Conservation (phyloP, 2,888 invertebrate genomes). For the Leistus spinibarbis region DNA sequence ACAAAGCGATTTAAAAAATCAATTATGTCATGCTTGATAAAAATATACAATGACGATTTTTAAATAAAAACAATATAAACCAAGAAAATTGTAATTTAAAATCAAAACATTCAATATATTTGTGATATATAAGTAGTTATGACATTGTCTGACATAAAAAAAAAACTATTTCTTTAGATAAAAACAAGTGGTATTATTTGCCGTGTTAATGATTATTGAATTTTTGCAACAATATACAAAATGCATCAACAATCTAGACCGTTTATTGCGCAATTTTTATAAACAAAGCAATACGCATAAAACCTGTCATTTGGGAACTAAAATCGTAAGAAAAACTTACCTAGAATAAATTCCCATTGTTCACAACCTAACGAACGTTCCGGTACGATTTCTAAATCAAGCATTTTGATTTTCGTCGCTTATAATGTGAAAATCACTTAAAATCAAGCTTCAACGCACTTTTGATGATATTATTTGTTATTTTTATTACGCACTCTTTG, state of each 20-base stretch:
- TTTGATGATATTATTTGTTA: constrained; percentile 29
- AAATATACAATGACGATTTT: neutral
- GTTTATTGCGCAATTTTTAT: constrained; percentile 37
- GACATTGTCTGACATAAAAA: constrained; percentile 37
- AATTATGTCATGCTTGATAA: neutral
- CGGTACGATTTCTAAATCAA: constrained; percentile 95
- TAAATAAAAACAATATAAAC: neutral
- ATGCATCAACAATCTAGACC: constrained; percentile 6
- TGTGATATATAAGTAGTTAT: constrained; percentile 21
- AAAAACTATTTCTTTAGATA: constrained; percentile 12
- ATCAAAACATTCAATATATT: constrained; percentile 12
- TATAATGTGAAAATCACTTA: constrained; percentile 24
- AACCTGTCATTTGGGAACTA: constrained; percentile 26
- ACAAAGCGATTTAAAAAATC: neutral
- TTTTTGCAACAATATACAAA: neutral
- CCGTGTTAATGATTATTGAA: neutral
- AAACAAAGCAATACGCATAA: constrained; percentile 40
- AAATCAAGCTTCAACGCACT: constrained; percentile 24
- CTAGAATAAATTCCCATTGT: constrained; percentile 96
- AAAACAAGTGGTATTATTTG: constrained; percentile 13
- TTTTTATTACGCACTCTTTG: constrained; percentile 50
- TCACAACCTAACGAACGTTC: constrained; percentile 95
- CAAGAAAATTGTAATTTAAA: neutral
- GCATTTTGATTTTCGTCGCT: constrained; percentile 66
- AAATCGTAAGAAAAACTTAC: constrained; percentile 63